Base-by-base conservation (phyloP, 2,888 invertebrate species). In the Suillia variegata region DNA sequence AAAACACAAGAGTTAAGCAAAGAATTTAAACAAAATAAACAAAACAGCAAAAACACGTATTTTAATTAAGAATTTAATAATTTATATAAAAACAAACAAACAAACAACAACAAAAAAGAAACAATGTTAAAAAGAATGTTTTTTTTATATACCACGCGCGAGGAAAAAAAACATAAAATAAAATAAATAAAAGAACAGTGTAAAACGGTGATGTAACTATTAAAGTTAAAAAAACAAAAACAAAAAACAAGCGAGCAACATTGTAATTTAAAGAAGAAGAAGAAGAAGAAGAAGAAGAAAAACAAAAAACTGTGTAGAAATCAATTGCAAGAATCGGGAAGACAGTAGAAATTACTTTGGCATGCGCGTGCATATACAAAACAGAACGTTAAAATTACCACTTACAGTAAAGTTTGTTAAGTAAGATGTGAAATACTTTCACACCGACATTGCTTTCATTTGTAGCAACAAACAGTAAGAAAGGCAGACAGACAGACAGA, bases 101-200 rank as follows among this genome's bases (percentile, higher is more conserved):
- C 22, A 20, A 47, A 21, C 5, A 21, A 53, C 55, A 59, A 62
- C 42, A 48, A 56, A 17, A 53, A 45, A 26, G 33, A 49, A 55
- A 45, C 55, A 59, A 22, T 47, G 45, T 54, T 45, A 42, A 59
- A 49, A 33, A 33, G 2, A 20, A 42, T 33, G 21, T 22, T 56
- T 54, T 59, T 18, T 51, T 52, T 51, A 48, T 20, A 45, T 13
- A 42, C 12, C 4, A 24, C 2, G 13, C 15, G 33, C 13, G 15
- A 26, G 56, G 33, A 18, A 45, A 59, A 48, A 42, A 48, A 58
- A 42, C 31, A 62, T 54, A 58, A 62, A 61, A 64, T 59, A 48
- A 4, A 48, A n/a, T 5, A 22, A 22, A 15, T 20, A 38, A 12
- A 20, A 12, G 52, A 10, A n/a, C 21, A 24, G 31, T n/a, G 18